Evolutionary conservation across 2,113 vertebrate species (phyloP).

Genomic region (Marcusenius ussheri): DNA sequence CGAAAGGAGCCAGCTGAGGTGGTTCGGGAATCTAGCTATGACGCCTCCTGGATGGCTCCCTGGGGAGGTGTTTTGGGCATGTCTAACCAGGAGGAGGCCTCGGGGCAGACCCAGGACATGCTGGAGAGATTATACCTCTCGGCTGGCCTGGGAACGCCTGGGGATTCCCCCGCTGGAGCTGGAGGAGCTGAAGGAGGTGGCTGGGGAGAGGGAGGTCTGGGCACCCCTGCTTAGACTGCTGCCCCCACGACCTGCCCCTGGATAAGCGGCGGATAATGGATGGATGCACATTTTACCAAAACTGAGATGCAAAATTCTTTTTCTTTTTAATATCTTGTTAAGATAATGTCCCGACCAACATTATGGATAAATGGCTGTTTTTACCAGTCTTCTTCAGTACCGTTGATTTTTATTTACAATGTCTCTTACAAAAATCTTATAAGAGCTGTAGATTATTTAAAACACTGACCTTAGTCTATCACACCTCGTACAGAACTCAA

Average conservation of each 20-base stretch:
- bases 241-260: not conserved
- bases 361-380: not conserved
- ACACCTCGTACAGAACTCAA: not conserved
- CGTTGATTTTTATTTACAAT: not conserved
- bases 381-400: not conserved
- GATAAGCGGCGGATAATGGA: not conserved
- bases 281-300: not conserved
- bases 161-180: not conserved
- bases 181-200: not conserved
- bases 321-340: too few species aligned
- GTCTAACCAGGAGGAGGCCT: too few species aligned
- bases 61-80: too few species aligned
- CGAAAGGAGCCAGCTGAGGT: too few species aligned
- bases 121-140: not conserved
- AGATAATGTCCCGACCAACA: not conserved
- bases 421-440: not conserved
- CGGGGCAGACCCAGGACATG: not conserved
- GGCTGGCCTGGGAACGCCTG: not conserved
- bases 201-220: not conserved
- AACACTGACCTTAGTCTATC: not conserved
- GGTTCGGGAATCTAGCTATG: too few species aligned
- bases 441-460: not conserved
- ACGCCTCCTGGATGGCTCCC: too few species aligned
- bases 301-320: not conserved
- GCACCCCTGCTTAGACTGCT: not conserved